Base-by-base conservation (phyloP, 2,797 vertebrate genomes). In the Mergus octosetaceus region DNA sequence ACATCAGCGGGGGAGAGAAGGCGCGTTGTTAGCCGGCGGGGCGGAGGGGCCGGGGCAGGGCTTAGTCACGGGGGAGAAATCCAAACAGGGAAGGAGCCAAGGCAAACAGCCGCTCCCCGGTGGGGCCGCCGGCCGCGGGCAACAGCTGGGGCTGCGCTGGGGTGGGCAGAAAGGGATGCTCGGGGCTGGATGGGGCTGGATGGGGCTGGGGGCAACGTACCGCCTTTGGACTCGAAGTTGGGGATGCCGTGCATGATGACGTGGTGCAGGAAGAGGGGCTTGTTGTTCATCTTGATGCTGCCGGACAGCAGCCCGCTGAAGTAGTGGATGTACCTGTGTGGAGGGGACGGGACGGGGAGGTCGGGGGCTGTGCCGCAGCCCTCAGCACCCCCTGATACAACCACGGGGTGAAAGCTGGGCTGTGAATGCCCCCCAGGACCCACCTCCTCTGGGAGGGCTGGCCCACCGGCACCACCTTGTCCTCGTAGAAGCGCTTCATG, bases 401-500 rank as follows among this genome's bases (percentile, higher is more conserved):
- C 24, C n/a, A 30, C 1, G 0, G 34, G 14, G 10, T 53, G 91
- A 78, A 85, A 72, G 19, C 27, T 4, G 19, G 62, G 19, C 28
- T 4, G n/a, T 10, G 39, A 14, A 17, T 0, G 0, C 4, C 0
- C 4, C 1, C 41, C 56, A 8, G 77, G 16, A 97, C 99, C 94
- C 97, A 99, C 99, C 99, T 99, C 97, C 98, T 99, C 98, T 99
- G 99, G 9, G 99, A 99, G 1, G 99, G 99, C 88, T 99, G 99
- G 22, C 98, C 98, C 60, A 99, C 99, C 27, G 99, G 99, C 96
- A 99, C 98, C 61, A 99, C 98, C 98, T 99, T 99, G 97, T 99
- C 99, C 98, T 99, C 99, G 49, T 99, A 99, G 98, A 99, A 99
- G 38, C 99, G 98, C 97, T 99, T 99, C 99, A 99, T 99, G 92